Conservation (phyloP, 2,888 invertebrate species). For the Euzophera pinguis region DNA sequence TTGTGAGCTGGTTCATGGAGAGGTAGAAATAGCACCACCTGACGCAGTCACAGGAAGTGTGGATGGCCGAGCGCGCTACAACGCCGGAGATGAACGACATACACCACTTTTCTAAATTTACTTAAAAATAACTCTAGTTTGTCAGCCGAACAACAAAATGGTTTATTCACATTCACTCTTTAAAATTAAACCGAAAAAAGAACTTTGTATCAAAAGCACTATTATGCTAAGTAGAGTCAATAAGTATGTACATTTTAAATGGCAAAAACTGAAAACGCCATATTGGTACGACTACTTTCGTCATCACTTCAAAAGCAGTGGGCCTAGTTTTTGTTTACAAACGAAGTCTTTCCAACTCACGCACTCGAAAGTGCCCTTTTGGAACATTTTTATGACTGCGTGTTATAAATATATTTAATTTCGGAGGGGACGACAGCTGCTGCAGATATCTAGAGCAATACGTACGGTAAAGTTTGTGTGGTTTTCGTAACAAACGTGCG, state of each 20-base stretch:
- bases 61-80: conserved; percentile 44
- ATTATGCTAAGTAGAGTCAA: not conserved
- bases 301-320: conserved; percentile 22
- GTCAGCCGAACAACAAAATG: not conserved
- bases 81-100: conserved; percentile 29
- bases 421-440: conserved; percentile 24
- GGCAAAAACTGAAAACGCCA: conserved; percentile 6
- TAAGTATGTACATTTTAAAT: not conserved
- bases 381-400: conserved; percentile 22
- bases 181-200: not conserved
- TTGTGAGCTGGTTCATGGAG: conserved; percentile 59
- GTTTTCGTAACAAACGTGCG: conserved; percentile 19
- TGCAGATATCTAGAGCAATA: conserved; percentile 12
- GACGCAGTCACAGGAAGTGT: conserved; percentile 62
- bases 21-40: conserved; percentile 68
- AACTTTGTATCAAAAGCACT: not conserved
- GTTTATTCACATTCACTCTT: not conserved
- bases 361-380: conserved; percentile 27
- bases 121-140: too few relatives aligned
- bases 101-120: conserved; percentile 19
- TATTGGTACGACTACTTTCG: conserved; percentile 22
- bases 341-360: conserved; percentile 25
- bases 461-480: not conserved
- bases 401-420: conserved; percentile 26
- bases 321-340: conserved; percentile 30